Base-by-base conservation (phyloP, 2,797 vertebrate genomes). In the Peromyscus attwateri region DNA sequence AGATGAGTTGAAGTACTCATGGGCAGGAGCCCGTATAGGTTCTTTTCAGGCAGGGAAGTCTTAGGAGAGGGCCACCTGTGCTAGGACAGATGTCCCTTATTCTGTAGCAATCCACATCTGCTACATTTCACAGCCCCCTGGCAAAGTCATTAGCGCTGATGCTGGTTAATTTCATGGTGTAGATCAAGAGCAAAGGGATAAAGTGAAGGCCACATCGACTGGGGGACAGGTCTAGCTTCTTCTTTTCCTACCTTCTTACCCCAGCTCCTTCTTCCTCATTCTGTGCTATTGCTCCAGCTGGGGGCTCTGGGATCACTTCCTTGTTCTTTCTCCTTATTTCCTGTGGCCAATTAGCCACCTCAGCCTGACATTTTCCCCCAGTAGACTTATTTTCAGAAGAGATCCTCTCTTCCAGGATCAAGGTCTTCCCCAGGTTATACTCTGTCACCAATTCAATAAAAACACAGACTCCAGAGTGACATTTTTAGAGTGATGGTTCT, bases 31-130 rank as follows among this genome's bases (percentile, higher is more conserved):
- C 34, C 70, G 0, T 76, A 60, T 55, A 0, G 23, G 77, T 87
- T 76, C 31, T 95, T 46, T 89, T 80, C 37, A 57, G 80, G 70
- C 92, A 73, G 75, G 70, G 92, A 88, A 66, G 34, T 91, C 88
- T 84, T 73, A 29, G 82, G 52, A 93, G 57, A 94, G 46, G 52
- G 68, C 73, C 71, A 55, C 89, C 80, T 64, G 66, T n/a, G 16
- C 66, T 29, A 77, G 81, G 85, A 96, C 89, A 79, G 55, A 91
- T 92, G 79, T 76, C 55, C 81, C 5, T 76, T 85, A 82, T 60
- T 73, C 77, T 34, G 31, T 0, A 0, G 43, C 80, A 88, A 23
- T 43, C 66, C 25, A 12, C 76, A 88, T 96, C 57, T 95, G 92
- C 62, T 85, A 34, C 31, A n/a, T 68, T 68, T 85, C 21, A 46